Evolutionary conservation across 2,797 vertebrate genomes (phyloP).

Genomic region (Tadarida brasiliensis): DNA sequence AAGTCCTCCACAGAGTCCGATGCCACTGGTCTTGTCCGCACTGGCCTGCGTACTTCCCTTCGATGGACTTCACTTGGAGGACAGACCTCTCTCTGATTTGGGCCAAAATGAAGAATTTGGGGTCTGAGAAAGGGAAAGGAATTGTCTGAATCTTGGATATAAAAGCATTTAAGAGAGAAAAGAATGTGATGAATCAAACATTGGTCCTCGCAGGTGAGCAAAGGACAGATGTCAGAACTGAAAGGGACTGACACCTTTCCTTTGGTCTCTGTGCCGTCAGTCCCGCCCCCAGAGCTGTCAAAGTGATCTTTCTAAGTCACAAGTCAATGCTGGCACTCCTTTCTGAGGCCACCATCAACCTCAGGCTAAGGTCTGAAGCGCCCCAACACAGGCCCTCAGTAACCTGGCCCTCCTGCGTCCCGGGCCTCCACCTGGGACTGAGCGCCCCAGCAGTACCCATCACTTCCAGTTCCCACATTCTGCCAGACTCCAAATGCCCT

Average conservation of each 20-base stretch:
- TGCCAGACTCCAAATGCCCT: not conserved
- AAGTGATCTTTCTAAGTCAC: not conserved
- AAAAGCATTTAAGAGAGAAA: not conserved
- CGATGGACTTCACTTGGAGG: not conserved
- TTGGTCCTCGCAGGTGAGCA: not conserved
- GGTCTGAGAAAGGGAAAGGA: not conserved
- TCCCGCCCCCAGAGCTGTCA: not conserved
- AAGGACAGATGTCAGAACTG: not conserved
- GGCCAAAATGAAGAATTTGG: not conserved
- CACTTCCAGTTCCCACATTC: not conserved
- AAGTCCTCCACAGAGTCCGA: not conserved
- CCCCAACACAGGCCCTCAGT: not conserved
- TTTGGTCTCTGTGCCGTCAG: not conserved
- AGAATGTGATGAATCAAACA: not conserved
- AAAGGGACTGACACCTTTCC: not conserved
- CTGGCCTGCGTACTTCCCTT: not conserved
- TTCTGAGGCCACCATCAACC: not conserved
- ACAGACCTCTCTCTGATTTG: not conserved
- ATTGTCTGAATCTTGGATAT: not conserved
- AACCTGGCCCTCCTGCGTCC: not conserved
- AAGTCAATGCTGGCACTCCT: too few relatives aligned
- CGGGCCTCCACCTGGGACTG: accelerated
- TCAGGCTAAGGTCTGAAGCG: not conserved
- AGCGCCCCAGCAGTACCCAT: not conserved
- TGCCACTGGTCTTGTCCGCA: too few relatives aligned